Conservation (phyloP, 2,888 invertebrate genomes). For the Stictocephala bisonia region DNA sequence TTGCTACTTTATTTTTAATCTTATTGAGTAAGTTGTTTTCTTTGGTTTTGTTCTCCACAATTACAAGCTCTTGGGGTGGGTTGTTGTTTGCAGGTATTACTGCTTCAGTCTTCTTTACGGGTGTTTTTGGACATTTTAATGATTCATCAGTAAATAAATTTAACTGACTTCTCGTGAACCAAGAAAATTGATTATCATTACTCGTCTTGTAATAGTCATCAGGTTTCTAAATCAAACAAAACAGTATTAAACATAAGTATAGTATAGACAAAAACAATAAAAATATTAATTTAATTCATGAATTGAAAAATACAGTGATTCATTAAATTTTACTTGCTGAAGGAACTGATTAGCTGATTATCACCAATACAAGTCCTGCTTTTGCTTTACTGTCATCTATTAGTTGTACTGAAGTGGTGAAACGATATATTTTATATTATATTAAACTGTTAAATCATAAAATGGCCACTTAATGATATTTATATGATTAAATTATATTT, state of each 20-base stretch:
- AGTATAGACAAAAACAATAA: no score
- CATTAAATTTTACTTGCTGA: no score
- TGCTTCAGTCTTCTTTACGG: constrained; percentile 61
- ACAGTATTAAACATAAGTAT: neutral
- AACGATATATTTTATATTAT: no score
- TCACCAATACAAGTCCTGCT: no score
- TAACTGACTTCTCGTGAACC: constrained; percentile 84
- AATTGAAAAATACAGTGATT: no score
- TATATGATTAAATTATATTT: no score
- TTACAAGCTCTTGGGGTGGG: neutral
- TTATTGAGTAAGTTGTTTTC: constrained; percentile 54
- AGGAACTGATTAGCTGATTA: no score
- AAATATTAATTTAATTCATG: no score
- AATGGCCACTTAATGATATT: no score
- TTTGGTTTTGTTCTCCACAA: constrained; percentile 38
- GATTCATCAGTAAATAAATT: constrained; percentile 68
- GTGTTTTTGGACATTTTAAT: constrained; percentile 55
- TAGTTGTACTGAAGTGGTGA: no score
- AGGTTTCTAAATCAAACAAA: constrained; percentile 48
- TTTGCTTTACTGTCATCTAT: no score
- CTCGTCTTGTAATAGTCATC: constrained; percentile 71
- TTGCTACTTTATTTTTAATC: constrained; percentile 55
- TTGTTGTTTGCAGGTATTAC: constrained; percentile 45
- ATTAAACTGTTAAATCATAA: no score
- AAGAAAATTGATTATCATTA: constrained; percentile 86